phyloP scores from a whole-genome alignment of 2,888 invertebrate species.

The Pilophorus perplexus region DNA sequence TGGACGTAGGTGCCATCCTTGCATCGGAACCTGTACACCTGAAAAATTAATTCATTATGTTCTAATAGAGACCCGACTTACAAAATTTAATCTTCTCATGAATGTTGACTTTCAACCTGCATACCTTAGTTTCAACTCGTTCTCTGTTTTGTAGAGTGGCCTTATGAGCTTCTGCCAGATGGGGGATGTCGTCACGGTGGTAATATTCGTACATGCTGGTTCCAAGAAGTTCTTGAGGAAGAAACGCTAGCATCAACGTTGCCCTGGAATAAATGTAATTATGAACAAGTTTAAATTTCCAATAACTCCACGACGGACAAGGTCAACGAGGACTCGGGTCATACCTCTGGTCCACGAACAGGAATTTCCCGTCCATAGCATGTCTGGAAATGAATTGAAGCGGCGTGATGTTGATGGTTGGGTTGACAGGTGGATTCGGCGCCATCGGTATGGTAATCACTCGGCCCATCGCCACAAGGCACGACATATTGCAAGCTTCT shows the following conservation, averaged over 20 bases:
- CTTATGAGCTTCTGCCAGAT: constrained; percentile 80
- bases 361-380: constrained; percentile 85
- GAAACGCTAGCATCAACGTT: constrained; percentile 81
- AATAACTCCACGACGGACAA: neutral
- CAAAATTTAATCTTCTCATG: neutral
- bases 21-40: constrained; percentile 73
- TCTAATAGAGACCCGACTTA: neutral
- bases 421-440: constrained; percentile 44
- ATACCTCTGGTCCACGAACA: constrained; percentile 88
- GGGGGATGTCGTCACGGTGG: constrained; percentile 73
- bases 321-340: too few relatives aligned
- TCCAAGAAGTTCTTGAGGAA: constrained; percentile 89
- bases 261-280: constrained; percentile 66
- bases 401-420: constrained; percentile 57
- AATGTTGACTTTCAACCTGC: constrained; percentile 1
- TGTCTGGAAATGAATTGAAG: constrained; percentile 81
- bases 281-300: too few relatives aligned
- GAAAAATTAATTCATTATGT: constrained; percentile 14
- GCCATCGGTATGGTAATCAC: constrained; percentile 58
- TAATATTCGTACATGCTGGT: constrained; percentile 93
- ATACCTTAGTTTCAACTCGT: constrained; percentile 62
- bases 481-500: constrained; percentile 71
- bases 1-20: constrained; percentile 72
- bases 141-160: constrained; percentile 66
- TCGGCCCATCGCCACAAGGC: constrained; percentile 84